Percentiles rank a stretch among this genome's conserved stretches.
phyloP scores from a whole-genome alignment of 2,888 invertebrate species.

The Furcula furcula region DNA sequence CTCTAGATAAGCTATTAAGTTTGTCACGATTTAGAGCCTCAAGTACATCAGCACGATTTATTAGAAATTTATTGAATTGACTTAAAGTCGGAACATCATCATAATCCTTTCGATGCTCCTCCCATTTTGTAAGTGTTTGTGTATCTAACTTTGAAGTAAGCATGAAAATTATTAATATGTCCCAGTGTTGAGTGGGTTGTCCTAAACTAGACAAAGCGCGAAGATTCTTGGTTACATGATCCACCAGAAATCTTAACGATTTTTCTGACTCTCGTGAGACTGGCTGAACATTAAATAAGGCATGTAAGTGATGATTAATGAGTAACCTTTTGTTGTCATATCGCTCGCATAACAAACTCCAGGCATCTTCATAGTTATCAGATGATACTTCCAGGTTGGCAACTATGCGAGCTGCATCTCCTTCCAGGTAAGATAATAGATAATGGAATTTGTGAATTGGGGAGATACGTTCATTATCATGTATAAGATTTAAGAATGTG shows the following conservation, averaged over 20 bases:
- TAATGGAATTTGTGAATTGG: too few species aligned
- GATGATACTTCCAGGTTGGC: too few species aligned
- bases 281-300: slow-evolving; percentile 10
- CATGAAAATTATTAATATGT: slow-evolving; percentile 21
- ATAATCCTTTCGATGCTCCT: slow-evolving; percentile 18
- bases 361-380: too few species aligned
- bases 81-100: slow-evolving; percentile 19
- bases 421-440: too few species aligned
- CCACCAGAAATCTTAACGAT: slow-evolving; percentile 20
- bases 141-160: slow-evolving; percentile 19
- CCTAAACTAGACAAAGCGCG: slow-evolving; percentile 22
- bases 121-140: slow-evolving; percentile 24
- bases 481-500: too few species aligned
- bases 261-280: slow-evolving; percentile 14
- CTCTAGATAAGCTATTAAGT: not conserved
- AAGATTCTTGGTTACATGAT: slow-evolving; percentile 26
- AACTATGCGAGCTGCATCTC: too few species aligned
- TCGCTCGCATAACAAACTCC: too few species aligned
- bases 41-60: slow-evolving; percentile 23
- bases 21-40: slow-evolving; percentile 20
- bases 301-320: too few species aligned
- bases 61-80: slow-evolving; percentile 23
- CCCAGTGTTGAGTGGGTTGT: slow-evolving; percentile 23
- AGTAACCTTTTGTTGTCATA: too few species aligned
- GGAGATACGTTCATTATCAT: too few species aligned